phyloP scores from a whole-genome alignment of 2,888 invertebrate species.

The Dinocampus coccinellae region DNA sequence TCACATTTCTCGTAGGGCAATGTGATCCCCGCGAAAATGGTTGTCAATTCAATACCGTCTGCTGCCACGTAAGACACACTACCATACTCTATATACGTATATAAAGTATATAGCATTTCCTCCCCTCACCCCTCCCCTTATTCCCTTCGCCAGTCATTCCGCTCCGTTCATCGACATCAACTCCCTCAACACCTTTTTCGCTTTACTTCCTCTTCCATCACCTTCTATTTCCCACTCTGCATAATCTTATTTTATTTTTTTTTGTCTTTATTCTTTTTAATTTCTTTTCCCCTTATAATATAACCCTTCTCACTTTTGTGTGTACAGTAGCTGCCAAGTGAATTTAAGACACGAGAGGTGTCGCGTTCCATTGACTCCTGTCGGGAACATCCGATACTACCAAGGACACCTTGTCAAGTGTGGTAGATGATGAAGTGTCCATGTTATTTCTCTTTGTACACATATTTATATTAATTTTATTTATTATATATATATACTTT shows the following conservation, averaged over 20 bases:
- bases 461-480: not conserved
- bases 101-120: not conserved
- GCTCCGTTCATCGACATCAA: constrained; percentile 33
- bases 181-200: constrained; percentile 43
- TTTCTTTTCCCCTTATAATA: constrained; percentile 20
- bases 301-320: constrained; percentile 43
- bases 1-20: constrained; percentile 42
- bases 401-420: constrained; percentile 48
- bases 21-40: constrained; percentile 46
- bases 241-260: not conserved
- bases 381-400: constrained; percentile 45
- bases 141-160: no score
- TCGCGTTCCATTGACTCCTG: constrained; percentile 46
- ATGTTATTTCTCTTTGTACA: not conserved
- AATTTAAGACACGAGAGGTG: constrained; percentile 40
- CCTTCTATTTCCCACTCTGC: not conserved
- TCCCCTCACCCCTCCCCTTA: no score
- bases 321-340: constrained; percentile 40
- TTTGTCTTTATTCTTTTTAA: not conserved
- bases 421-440: constrained; percentile 7
- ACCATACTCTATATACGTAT: not conserved
- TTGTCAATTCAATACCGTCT: constrained; percentile 39
- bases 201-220: constrained; percentile 33
- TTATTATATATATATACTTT: not conserved
- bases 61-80: constrained; percentile 17